Evolutionary conservation across 2,797 vertebrate genomes (phyloP).

Genomic region (Betta splendens): DNA sequence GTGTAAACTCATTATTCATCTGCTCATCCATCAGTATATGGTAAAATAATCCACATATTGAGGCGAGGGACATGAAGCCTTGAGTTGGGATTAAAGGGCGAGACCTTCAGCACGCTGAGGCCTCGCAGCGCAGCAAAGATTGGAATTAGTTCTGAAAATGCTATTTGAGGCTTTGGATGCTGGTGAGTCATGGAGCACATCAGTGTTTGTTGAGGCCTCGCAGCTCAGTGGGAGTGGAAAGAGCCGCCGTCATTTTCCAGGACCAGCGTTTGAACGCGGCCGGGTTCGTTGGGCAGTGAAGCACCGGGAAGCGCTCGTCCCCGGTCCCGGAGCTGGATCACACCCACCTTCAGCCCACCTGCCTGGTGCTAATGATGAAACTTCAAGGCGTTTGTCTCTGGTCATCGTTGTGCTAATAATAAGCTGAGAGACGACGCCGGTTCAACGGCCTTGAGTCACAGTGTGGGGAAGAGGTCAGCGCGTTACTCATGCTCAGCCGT

Average conservation of each 20-base stretch:
- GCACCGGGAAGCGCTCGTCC: too few relatives aligned
- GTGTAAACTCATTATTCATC: too few relatives aligned
- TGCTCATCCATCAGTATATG: constrained; percentile 48
- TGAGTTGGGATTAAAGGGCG: constrained; percentile 32
- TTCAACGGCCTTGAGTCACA: constrained; percentile 53
- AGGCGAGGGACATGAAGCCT: constrained; percentile 9
- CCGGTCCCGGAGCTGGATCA: too few relatives aligned
- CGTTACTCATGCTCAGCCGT: constrained; percentile 32
- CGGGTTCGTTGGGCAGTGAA: too few relatives aligned
- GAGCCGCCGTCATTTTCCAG: constrained; percentile 44
- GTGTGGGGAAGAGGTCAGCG: constrained; percentile 43
- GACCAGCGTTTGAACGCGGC: constrained; percentile 26
- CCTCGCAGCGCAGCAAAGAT: constrained; percentile 22
- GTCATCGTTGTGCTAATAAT: too few relatives aligned
- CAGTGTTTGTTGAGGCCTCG: constrained; percentile 55
- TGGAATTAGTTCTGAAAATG: constrained; percentile 61
- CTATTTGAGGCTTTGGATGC: constrained; percentile 51
- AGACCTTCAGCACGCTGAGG: constrained; percentile 17
- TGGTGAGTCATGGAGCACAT: constrained; percentile 63
- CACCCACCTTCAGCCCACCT: too few relatives aligned
- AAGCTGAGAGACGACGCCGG: too few relatives aligned
- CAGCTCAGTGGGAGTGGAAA: constrained; percentile 62
- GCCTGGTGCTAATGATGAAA: too few relatives aligned
- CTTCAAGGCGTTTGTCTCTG: too few relatives aligned
- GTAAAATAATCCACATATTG: constrained; percentile 47